Conservation (phyloP, 1,140 invertebrate species). For the Hermetia illucens region DNA sequence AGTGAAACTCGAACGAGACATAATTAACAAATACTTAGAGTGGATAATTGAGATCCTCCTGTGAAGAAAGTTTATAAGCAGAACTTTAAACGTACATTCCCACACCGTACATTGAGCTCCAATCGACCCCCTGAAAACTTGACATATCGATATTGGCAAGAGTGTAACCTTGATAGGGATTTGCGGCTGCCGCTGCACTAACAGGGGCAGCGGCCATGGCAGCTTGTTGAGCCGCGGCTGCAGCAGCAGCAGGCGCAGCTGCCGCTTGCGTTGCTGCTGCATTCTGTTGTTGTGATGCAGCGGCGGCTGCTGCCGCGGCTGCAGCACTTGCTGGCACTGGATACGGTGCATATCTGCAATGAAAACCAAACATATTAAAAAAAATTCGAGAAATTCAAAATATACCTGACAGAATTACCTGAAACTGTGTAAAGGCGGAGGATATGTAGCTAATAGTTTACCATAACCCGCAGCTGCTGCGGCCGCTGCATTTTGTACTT, state of each 20-base stretch:
- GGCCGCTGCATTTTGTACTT: constrained; percentile 31
- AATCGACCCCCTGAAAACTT: constrained; percentile 78
- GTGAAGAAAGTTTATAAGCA: no score
- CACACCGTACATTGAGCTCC: constrained; percentile 79
- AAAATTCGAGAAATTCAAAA: neutral
- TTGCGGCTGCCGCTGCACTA: constrained; percentile 39
- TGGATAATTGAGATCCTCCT: no score
- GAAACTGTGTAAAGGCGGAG: constrained; percentile 27
- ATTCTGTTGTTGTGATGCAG: constrained; percentile 33
- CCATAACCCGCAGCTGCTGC: constrained; percentile 46
- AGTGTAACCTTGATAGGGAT: constrained; percentile 63
- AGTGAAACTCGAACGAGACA: no score
- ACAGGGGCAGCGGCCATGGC: constrained; percentile 35
- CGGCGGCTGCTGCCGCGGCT: constrained; percentile 27
- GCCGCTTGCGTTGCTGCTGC: constrained; percentile 13
- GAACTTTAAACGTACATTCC: constrained; percentile 85
- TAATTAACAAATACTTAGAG: no score
- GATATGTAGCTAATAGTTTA: constrained; percentile 52
- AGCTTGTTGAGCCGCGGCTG: constrained; percentile 27
- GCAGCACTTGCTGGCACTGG: constrained; percentile 28
- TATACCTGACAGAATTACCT: constrained; percentile 27
- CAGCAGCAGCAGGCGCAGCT: constrained; percentile 32
- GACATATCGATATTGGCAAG: constrained; percentile 81
- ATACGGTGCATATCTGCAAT: constrained; percentile 26
- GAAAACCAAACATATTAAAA: no score